These are phyloP conservation scores for Karalla daura DNA, from an alignment of 2,797 vertebrate genomes.

Conservation along the genomic window DNA sequence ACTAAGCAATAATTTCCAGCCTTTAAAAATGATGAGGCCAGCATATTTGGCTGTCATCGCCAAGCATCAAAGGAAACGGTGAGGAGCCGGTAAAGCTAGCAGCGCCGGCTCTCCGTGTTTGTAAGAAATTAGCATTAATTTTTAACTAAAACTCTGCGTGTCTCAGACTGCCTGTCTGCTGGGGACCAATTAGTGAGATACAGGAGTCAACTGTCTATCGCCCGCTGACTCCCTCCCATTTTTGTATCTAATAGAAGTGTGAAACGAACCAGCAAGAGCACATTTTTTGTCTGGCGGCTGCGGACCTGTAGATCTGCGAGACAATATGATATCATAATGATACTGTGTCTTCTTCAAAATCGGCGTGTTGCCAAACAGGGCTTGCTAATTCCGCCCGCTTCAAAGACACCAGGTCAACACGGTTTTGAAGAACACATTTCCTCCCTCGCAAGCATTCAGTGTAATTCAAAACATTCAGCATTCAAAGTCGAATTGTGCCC, in stretches of 20 bases:
- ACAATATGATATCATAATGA: slow-evolving; percentile 18
- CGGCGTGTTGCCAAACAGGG: slow-evolving; percentile 51
- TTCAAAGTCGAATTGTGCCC: slow-evolving; percentile 40
- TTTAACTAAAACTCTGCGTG: slow-evolving; percentile 44
- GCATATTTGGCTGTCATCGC: slow-evolving; percentile 44
- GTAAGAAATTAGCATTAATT: slow-evolving; percentile 24
- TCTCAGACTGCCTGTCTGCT: slow-evolving; percentile 53
- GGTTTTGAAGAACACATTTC: slow-evolving; percentile 28
- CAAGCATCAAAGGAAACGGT: slow-evolving; percentile 36
- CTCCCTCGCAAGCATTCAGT: slow-evolving; percentile 30
- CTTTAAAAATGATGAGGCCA: slow-evolving; percentile 46
- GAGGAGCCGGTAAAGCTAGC: slow-evolving; percentile 7
- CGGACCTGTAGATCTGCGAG: slow-evolving; percentile 50
- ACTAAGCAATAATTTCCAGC: slow-evolving; percentile 42
- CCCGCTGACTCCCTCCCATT: slow-evolving; percentile 47
- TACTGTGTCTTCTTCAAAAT: slow-evolving; percentile 9
- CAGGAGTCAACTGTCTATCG: slow-evolving; percentile 57
- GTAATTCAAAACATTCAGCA: slow-evolving; percentile 40
- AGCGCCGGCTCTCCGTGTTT: slow-evolving; percentile 36
- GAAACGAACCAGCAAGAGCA: slow-evolving; percentile 50
- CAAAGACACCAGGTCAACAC: slow-evolving; percentile 32
- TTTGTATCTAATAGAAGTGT: slow-evolving; percentile 41
- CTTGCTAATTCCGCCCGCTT: slow-evolving; percentile 27
- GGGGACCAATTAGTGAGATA: slow-evolving; percentile 67
- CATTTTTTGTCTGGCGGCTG: slow-evolving; percentile 38